Base-by-base conservation (phyloP, 2,113 vertebrate species). In the Nyctibius bracteatus region DNA sequence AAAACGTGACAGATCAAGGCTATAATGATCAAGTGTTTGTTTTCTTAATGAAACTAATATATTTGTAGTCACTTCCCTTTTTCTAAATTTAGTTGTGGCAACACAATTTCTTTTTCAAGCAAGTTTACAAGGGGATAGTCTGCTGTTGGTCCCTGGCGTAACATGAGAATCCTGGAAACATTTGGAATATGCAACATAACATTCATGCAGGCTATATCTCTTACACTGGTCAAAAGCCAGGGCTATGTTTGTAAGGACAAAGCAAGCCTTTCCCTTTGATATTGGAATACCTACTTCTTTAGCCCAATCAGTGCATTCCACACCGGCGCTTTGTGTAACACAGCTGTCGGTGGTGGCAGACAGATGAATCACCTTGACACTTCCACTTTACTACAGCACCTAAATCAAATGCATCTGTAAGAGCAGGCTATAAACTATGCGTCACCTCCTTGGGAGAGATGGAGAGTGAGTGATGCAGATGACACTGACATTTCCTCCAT, bases 371-470 rank as follows among this genome's bases (percentile, higher is more conserved):
- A 84, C 94, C 89, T 96, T 81, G 91, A 95, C 61, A 88, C 81
- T 91, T 96, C 55, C 89, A 95, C 87, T 94, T 95, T 77, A 72
- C 84, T 86, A 59, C 88, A 92, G 85, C 72, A 83, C 86, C 72
- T 94, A 94, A 97, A 93, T 95, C 89, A 95, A 93, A 95, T 78
- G 81, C 81, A 91, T 93, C 73, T 96, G 84, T 81, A 85, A 95
- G 84, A 85, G 52, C 47, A 67, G 86, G 82, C 79, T 80, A 71
- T 94, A 95, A 97, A 92, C 84, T 68, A 31, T 63, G 78, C 33
- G 8, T 67, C 86, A 72, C 65, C 70, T 91, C 55, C 54, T 86
- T 5, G 3, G 57, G 59, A 73, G 85, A 79, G 82, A 83, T 44
- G 74, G 81, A 23, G 21, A 66, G 33, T 88, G 86, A 94, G 72